Evolutionary conservation across 2,888 invertebrate species (phyloP).

Genomic region (Agrotis clavis): DNA sequence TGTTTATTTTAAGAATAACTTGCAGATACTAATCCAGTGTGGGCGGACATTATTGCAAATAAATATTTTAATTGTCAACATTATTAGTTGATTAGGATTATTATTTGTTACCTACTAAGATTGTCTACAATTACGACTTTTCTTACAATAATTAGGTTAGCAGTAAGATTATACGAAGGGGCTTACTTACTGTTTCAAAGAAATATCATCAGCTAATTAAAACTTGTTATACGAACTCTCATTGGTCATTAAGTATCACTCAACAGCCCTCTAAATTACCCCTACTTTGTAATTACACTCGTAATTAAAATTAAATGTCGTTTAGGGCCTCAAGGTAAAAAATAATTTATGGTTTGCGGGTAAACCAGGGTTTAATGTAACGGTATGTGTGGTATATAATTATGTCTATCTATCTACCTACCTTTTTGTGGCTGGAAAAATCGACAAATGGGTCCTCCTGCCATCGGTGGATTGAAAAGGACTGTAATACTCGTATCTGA

Average conservation of each 20-base stretch:
- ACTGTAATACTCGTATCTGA: no score
- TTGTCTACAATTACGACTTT: not conserved
- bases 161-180: slow-evolving; percentile 26
- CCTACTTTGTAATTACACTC: slow-evolving; percentile 67
- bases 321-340: slow-evolving; percentile 60
- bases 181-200: slow-evolving; percentile 39
- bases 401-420: no score
- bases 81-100: no score
- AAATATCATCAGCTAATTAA: slow-evolving; percentile 23
- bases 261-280: slow-evolving; percentile 63
- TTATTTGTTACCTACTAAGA: no score
- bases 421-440: no score
- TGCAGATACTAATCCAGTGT: no score
- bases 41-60: not conserved
- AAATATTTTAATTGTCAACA: not conserved
- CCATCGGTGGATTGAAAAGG: no score
- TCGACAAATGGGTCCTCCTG: no score
- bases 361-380: slow-evolving; percentile 61
- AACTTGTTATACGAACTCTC: slow-evolving; percentile 48
- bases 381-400: slow-evolving; percentile 29
- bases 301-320: slow-evolving; percentile 69
- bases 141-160: slow-evolving; percentile 14
- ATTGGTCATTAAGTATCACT: slow-evolving; percentile 67
- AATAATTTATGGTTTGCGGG: slow-evolving; percentile 54
- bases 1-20: no score